A percentile compares a stretch with the other conserved stretches of the same genome.
Evolutionary conservation across 2,888 invertebrate genomes (phyloP).

Genomic region (Candidula unifasciata): DNA sequence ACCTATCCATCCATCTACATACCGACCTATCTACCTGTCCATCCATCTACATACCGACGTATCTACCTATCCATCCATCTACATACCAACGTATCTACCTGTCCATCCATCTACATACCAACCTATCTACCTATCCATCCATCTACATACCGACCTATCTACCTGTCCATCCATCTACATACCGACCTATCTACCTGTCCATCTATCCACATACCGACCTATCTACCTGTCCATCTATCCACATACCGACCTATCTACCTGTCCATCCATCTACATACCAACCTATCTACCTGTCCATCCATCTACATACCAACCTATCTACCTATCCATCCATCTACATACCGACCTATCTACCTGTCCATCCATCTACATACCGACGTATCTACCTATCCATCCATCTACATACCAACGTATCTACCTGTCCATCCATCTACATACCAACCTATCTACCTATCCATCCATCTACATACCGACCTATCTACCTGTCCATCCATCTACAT

Average conservation of each 20-base stretch:
- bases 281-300: neutral
- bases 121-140: neutral
- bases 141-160: neutral
- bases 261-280: slow-evolving; percentile 33
- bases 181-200: neutral
- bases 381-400: no score
- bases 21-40: neutral
- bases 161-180: neutral
- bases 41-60: slow-evolving; percentile 9
- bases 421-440: no score
- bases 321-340: no score
- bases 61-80: slow-evolving; percentile 24
- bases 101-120: slow-evolving; percentile 24
- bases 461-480: no score
- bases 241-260: slow-evolving; percentile 10
- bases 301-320: no score
- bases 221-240: slow-evolving; percentile 16
- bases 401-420: no score
- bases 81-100: slow-evolving; percentile 26
- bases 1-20: neutral
- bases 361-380: no score
- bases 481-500: no score
- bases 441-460: no score
- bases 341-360: no score
- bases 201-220: slow-evolving; percentile 24